Evolutionary conservation across 2,888 invertebrate species (phyloP), one percentile per base, ranked within the genome.

Genomic region (Chrysodeixis includens): DNA sequence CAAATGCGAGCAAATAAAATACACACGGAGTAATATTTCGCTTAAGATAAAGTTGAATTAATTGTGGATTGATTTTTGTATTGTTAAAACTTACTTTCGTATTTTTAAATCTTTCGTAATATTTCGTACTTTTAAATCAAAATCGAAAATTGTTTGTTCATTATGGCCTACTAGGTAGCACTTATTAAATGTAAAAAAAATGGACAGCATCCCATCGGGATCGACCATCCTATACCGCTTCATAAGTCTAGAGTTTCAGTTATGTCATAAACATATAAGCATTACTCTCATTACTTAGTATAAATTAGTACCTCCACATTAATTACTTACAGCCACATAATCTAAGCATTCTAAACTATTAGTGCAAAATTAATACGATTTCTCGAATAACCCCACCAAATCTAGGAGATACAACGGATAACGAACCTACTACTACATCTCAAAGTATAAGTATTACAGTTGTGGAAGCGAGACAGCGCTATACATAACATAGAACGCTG

Each of bases 1-100:
- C 74, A 74, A 30, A 65, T 63, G 35, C 58, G 62, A 32, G 44
- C 57, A 58, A 67, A 66, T 30, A 69, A 71, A 22, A 26, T 14
- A n/a, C 26, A 58, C 30, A 30, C 9, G 26, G 3, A 7, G 14
- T 26, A 12, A 14, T 52, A 6, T 26, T 14, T 18, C 18, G 16
- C 16, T n/a, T 18, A 8, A 46, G 35, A 49, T 7, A 7, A 49
- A 49, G 18, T 20, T 49, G 3, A 20, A 9, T 20, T 18, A 49
- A 49, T 20, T 2, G 1, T 9, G 10, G 2, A 9, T 20, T 49
- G 46, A 4, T 40, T 40, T 18, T 20, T 49, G 0, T 35, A 35
- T 12, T 12, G 35, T 35, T 26, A n/a, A n/a, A n/a, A n/a, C n/a
- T n/a, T n/a, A n/a, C n/a, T n/a, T n/a, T n/a, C n/a, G n/a, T n/a